A percentile compares a stretch with the other conserved stretches of the same genome.
Conservation (phyloP, 2,113 vertebrate species). For the Variabilichromis moorii region DNA sequence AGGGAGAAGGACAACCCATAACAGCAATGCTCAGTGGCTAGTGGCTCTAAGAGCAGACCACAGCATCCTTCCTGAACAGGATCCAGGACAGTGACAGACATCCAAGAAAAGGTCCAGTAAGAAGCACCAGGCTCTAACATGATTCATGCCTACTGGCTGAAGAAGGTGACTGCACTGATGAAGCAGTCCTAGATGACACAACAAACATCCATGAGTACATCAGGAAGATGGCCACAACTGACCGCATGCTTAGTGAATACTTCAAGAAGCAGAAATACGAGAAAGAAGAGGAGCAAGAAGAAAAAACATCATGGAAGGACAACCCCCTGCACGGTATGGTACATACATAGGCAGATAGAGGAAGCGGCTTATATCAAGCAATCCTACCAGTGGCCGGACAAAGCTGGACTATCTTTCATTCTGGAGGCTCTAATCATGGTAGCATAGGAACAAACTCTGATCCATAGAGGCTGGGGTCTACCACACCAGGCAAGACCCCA, state of each 20-base stretch:
- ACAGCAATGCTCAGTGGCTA: neutral
- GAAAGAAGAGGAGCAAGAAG: neutral
- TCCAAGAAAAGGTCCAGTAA: neutral
- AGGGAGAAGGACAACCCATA: neutral
- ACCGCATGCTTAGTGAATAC: neutral
- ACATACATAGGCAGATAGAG: neutral
- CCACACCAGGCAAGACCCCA: neutral
- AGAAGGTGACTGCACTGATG: neutral
- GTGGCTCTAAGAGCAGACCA: neutral
- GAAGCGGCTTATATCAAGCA: neutral
- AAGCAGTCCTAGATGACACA: neutral
- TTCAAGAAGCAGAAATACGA: fast-evolving
- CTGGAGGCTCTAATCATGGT: neutral
- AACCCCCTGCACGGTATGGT: neutral
- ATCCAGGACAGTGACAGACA: neutral
- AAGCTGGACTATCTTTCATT: neutral
- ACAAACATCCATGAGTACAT: neutral
- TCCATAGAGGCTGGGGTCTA: neutral
- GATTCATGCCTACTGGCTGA: neutral
- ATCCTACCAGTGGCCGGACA: neutral
- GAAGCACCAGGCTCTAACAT: neutral
- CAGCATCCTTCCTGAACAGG: neutral
- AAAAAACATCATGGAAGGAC: neutral
- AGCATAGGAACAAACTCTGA: neutral
- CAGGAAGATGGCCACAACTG: fast-evolving